Evolutionary conservation across 2,113 vertebrate genomes (phyloP).

Genomic region (Gambusia affinis): DNA sequence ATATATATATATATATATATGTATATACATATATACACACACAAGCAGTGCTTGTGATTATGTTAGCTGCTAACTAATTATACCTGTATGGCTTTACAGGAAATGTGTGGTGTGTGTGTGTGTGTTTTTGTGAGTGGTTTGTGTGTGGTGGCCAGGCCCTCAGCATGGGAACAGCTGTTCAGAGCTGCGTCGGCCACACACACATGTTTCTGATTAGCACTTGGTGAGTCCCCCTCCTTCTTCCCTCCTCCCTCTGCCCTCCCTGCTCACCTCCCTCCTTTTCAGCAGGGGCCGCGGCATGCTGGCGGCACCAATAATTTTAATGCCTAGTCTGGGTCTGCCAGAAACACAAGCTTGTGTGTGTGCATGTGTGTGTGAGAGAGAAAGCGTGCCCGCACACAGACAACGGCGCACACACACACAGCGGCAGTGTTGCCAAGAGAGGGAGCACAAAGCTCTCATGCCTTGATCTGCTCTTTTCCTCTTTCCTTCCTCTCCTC

Average conservation of each 20-base stretch:
- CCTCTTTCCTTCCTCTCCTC: slow-evolving; percentile 41
- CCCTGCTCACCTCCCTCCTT: slow-evolving; percentile 73
- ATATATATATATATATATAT: neutral
- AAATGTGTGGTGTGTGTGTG: slow-evolving; percentile 21
- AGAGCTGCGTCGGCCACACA: slow-evolving; percentile 76
- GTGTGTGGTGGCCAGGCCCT: slow-evolving; percentile 54
- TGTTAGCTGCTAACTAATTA: slow-evolving; percentile 33
- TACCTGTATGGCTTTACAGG: slow-evolving; percentile 40
- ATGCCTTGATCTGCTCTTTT: slow-evolving; percentile 70
- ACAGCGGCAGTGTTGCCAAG: slow-evolving; percentile 54
- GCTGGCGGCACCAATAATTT: slow-evolving; percentile 80
- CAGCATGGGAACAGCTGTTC: slow-evolving; percentile 80
- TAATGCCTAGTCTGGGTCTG: slow-evolving; percentile 79
- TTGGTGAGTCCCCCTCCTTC: slow-evolving; percentile 69
- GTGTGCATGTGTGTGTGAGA: neutral
- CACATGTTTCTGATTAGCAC: slow-evolving; percentile 83
- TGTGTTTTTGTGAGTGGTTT: slow-evolving; percentile 35
- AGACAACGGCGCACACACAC: slow-evolving; percentile 35
- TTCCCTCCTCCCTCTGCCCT: slow-evolving; percentile 51
- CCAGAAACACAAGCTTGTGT: slow-evolving; percentile 67
- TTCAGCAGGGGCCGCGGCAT: slow-evolving; percentile 76
- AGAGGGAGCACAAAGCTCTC: slow-evolving; percentile 64
- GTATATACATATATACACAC: neutral
- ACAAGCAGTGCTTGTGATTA: slow-evolving; percentile 7
- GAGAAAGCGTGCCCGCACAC: slow-evolving; percentile 31